phyloP scores from a whole-genome alignment of 2,113 vertebrate genomes.

The Pachycephala philippinensis region DNA sequence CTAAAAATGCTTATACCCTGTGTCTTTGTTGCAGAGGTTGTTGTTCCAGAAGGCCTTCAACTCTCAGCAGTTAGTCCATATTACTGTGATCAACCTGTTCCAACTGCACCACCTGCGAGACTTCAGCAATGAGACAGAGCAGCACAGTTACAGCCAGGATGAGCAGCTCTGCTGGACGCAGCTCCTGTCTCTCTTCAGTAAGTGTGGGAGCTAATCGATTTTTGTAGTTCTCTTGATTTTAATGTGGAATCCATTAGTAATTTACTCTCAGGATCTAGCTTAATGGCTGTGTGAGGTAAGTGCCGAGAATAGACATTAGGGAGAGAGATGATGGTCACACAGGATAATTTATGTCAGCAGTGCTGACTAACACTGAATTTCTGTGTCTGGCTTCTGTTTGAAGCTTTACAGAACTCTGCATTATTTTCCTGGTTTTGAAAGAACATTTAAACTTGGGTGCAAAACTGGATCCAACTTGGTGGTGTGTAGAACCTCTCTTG shows the following conservation, averaged over 20 bases:
- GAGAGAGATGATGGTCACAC: neutral
- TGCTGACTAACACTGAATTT: neutral
- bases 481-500: neutral
- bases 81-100: conserved; percentile 97
- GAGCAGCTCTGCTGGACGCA: conserved; percentile 94
- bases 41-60: conserved; percentile 95
- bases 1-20: neutral
- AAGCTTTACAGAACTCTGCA: neutral
- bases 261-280: neutral
- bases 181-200: conserved; percentile 93
- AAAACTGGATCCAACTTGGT: neutral
- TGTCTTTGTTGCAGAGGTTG: conserved; percentile 80
- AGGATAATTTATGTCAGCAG: neutral
- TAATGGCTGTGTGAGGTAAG: neutral
- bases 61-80: conserved; percentile 96
- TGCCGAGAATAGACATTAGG: neutral
- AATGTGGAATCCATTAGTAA: neutral
- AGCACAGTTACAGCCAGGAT: conserved; percentile 81
- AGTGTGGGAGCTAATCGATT: conserved; percentile 39
- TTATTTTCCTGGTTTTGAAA: neutral
- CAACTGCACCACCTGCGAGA: conserved; percentile 95
- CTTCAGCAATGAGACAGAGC: conserved; percentile 82
- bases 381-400: neutral
- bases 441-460: neutral
- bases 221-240: neutral